These are phyloP conservation scores for Megaceryle torquata DNA, from an alignment of 2,113 vertebrate genomes.

Conservation along the genomic window DNA sequence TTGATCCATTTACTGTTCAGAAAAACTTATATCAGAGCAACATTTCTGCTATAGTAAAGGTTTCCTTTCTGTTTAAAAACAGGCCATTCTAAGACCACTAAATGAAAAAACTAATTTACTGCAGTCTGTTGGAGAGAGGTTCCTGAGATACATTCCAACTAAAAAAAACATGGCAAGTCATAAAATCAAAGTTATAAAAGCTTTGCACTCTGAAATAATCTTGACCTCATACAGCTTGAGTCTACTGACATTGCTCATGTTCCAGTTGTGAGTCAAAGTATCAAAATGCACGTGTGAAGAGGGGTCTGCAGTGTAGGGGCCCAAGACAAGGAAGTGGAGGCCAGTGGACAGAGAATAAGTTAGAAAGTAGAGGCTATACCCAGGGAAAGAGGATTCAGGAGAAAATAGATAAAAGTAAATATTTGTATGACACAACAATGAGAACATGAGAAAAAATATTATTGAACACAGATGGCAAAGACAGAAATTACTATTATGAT, in stretches of 20 bases:
- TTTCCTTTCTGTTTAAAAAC: not conserved
- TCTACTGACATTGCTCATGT: not conserved
- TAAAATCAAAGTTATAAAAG: not conserved
- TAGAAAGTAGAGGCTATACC: not conserved
- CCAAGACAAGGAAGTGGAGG: not conserved
- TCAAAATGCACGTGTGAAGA: not conserved
- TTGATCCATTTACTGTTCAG: not conserved
- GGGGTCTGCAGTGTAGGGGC: not conserved
- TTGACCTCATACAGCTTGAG: not conserved
- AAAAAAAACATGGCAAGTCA: not conserved
- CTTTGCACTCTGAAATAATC: not conserved
- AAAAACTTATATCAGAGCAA: not conserved
- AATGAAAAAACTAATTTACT: not conserved
- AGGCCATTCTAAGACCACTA: not conserved
- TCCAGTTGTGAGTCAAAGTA: not conserved
- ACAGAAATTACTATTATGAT: not conserved
- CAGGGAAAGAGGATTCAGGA: not conserved
- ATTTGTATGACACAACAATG: not conserved
- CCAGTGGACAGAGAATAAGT: not conserved
- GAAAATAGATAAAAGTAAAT: not conserved
- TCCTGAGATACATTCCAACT: not conserved
- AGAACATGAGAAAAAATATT: not conserved
- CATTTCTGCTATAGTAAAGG: not conserved
- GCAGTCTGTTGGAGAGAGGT: not conserved
- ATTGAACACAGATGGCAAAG: not conserved